phyloP scores from a whole-genome alignment of 1,140 invertebrate species.

The Trichonephila inaurata region DNA sequence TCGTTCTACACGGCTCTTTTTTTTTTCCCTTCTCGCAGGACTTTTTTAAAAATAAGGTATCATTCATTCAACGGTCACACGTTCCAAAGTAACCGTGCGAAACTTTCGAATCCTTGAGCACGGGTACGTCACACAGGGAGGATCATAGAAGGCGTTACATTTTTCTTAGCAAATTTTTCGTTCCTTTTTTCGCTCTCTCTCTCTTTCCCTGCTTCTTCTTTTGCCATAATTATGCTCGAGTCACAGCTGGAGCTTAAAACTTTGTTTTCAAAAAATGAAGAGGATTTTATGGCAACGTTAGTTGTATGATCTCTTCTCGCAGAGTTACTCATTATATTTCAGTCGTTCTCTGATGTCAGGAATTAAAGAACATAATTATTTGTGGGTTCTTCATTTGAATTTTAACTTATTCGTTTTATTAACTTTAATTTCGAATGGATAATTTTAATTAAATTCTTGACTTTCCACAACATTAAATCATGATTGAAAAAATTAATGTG shows the following conservation, averaged over 20 bases:
- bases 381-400: neutral
- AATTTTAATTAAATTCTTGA: too few species aligned
- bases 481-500: too few species aligned
- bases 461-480: too few species aligned
- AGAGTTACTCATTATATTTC: neutral
- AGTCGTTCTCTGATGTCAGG: neutral
- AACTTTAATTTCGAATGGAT: neutral
- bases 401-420: neutral
- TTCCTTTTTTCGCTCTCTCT: neutral
- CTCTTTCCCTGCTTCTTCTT: neutral
- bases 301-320: neutral
- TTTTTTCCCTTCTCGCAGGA: neutral
- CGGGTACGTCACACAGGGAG: neutral
- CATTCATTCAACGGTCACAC: conserved; percentile 33
- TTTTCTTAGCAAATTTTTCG: neutral
- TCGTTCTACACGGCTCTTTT: neutral
- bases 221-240: neutral
- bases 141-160: neutral
- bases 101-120: neutral
- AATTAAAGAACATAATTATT: conserved; percentile 29
- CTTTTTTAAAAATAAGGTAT: conserved; percentile 25
- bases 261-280: neutral
- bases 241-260: conserved; percentile 3
- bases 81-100: conserved; percentile 21
- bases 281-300: neutral